Evolutionary conservation across 2,888 invertebrate genomes (phyloP).

Genomic region (Acrobasis repandana): DNA sequence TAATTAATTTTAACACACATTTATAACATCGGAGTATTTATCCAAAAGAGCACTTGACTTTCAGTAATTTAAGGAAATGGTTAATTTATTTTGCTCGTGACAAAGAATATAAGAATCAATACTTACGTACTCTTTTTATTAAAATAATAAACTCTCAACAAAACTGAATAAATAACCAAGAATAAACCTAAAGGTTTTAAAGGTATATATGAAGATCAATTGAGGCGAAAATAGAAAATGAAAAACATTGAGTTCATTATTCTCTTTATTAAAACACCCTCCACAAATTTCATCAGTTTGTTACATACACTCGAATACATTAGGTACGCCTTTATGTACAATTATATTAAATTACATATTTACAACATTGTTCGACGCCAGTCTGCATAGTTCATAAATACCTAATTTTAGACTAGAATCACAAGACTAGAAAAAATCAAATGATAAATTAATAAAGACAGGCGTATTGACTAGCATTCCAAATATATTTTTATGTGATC

Average conservation of each 20-base stretch:
- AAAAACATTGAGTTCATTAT: slow-evolving; percentile 54
- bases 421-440: slow-evolving; percentile 5
- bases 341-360: slow-evolving; percentile 46
- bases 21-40: too few species aligned
- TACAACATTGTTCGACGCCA: slow-evolving; percentile 40
- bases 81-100: too few species aligned
- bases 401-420: slow-evolving; percentile 18
- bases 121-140: too few species aligned
- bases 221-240: slow-evolving; percentile 20
- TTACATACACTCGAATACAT: slow-evolving; percentile 72
- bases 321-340: slow-evolving; percentile 57
- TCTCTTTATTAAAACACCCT: slow-evolving; percentile 81
- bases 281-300: slow-evolving; percentile 63
- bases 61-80: too few species aligned
- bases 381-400: slow-evolving; percentile 34
- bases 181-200: too few species aligned
- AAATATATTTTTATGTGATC: neutral
- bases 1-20: too few species aligned
- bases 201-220: too few species aligned
- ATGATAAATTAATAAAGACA: slow-evolving; percentile 13
- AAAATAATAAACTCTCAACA: too few species aligned
- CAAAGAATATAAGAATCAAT: too few species aligned
- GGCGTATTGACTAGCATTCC: slow-evolving; percentile 20
- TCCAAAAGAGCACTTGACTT: too few species aligned
- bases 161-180: too few species aligned